A percentile compares a stretch with the other conserved stretches of the same genome.
Conservation (phyloP, 2,888 invertebrate species). For the Phyto melanocephala region DNA sequence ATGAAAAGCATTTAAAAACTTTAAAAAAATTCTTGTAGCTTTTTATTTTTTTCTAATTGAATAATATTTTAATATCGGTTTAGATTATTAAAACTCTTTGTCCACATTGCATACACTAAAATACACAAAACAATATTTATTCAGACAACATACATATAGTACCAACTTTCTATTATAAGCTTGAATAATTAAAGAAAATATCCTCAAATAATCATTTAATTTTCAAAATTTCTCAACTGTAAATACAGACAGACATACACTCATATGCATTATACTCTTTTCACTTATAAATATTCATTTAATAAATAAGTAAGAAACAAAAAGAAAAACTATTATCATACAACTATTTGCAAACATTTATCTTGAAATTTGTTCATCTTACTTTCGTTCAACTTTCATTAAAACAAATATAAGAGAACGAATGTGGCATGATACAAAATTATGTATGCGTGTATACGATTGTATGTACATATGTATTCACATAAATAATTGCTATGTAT, state of each 20-base stretch:
- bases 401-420: background rate
- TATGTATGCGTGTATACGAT: background rate
- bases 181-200: background rate
- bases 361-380: background rate
- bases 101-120: no score
- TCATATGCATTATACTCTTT: no score
- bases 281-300: background rate
- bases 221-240: background rate
- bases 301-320: background rate
- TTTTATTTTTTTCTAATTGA: no score
- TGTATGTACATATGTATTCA: background rate
- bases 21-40: no score
- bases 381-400: background rate
- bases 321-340: background rate
- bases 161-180: background rate
- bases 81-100: no score
- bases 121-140: no score
- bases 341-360: background rate
- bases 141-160: background rate
- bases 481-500: background rate
- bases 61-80: no score
- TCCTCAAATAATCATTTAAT: background rate
- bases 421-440: background rate
- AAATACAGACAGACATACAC: background rate
- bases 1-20: no score